Evolutionary conservation across 2,797 vertebrate genomes (phyloP).

Genomic region (Odontamblyopus rebecca): DNA sequence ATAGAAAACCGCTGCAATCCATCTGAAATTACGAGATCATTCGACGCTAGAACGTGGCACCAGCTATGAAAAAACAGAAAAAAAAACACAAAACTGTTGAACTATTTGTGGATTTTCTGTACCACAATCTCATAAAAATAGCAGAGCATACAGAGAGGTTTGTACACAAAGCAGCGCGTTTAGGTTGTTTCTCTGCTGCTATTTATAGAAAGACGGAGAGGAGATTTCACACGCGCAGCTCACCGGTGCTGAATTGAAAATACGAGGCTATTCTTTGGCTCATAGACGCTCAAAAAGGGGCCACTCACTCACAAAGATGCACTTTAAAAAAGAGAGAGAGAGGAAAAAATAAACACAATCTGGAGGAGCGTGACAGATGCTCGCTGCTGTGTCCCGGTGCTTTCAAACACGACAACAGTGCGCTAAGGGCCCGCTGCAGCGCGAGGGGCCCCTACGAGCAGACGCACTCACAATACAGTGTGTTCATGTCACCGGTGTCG

Average conservation of each 20-base stretch:
- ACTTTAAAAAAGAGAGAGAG: constrained; percentile 2
- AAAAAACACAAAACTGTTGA: background rate
- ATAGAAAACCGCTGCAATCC: too few species aligned
- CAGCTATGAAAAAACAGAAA: too few species aligned
- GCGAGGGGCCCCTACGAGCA: constrained; percentile 18
- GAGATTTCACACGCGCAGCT: constrained; percentile 39
- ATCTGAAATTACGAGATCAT: too few species aligned
- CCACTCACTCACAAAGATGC: constrained; percentile 3
- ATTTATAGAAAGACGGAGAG: constrained; percentile 4
- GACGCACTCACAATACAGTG: constrained; percentile 12
- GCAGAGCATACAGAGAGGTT: background rate
- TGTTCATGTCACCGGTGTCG: background rate
- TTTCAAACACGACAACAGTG: constrained; percentile 27
- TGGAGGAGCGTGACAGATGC: constrained; percentile 25
- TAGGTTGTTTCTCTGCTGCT: background rate
- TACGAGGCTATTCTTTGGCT: constrained; percentile 37
- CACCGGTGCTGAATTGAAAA: constrained; percentile 54
- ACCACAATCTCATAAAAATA: background rate
- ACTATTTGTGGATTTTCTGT: background rate
- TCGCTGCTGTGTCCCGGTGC: constrained; percentile 17
- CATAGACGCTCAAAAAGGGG: constrained; percentile 33
- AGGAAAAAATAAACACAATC: constrained; percentile 5
- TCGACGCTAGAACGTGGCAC: too few species aligned
- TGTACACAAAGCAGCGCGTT: constrained; percentile 3
- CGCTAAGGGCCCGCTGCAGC: constrained; percentile 26